Percentiles rank a stretch among this genome's conserved stretches.
Evolutionary conservation across 2,888 invertebrate genomes (phyloP).

Genomic region (Ceriagrion tenellum): DNA sequence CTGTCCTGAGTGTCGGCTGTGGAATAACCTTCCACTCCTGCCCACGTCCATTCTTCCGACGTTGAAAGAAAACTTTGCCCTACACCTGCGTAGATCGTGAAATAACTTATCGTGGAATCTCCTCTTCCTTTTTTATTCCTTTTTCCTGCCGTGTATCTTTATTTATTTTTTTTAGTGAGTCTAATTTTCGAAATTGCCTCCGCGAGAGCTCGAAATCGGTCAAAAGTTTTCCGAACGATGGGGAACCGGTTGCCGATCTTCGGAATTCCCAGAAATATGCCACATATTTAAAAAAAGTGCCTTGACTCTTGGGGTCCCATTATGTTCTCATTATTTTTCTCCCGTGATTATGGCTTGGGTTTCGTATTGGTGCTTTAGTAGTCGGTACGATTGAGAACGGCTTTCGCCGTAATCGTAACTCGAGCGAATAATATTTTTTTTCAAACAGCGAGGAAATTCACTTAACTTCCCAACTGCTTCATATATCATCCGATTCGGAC

Average conservation of each 20-base stretch:
- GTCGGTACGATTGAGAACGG: background rate
- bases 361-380: background rate
- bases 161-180: background rate
- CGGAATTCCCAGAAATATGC: slow-evolving; percentile 20
- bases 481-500: background rate
- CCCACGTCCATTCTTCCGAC: background rate
- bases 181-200: slow-evolving; percentile 26
- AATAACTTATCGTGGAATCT: background rate
- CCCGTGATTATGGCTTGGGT: background rate
- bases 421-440: background rate
- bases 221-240: background rate
- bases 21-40: background rate
- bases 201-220: slow-evolving; percentile 29
- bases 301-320: background rate
- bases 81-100: background rate
- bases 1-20: background rate
- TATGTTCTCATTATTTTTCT: background rate
- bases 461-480: background rate
- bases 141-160: background rate
- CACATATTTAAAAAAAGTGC: background rate
- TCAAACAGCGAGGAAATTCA: background rate
- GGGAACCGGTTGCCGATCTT: slow-evolving; percentile 38
- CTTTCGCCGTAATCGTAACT: background rate
- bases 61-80: background rate
- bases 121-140: background rate